Conservation (phyloP, 2,797 vertebrate genomes). For the Hemibagrus guttatus region DNA sequence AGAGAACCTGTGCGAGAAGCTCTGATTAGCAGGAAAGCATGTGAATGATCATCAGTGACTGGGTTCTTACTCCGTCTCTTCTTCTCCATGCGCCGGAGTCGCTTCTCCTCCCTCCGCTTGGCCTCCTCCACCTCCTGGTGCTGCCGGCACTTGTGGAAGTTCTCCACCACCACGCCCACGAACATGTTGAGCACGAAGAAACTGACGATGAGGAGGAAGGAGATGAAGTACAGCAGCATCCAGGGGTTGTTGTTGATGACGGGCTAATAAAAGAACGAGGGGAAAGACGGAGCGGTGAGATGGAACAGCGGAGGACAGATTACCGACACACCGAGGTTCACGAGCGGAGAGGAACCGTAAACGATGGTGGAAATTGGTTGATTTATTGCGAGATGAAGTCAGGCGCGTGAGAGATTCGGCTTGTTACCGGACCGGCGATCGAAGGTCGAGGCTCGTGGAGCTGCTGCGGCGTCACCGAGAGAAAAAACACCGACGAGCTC, state of each 20-base stretch:
- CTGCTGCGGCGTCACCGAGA: neutral
- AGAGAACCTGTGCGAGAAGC: neutral
- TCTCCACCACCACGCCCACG: constrained; percentile 89
- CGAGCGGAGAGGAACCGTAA: no score
- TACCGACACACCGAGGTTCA: neutral
- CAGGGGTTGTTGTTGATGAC: constrained; percentile 80
- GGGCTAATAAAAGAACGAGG: constrained; percentile 47
- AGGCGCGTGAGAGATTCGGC: constrained; percentile 7
- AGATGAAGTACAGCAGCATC: constrained; percentile 93
- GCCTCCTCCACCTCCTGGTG: constrained; percentile 84
- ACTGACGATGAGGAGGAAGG: constrained; percentile 90
- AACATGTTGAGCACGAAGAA: constrained; percentile 94
- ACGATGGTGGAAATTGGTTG: constrained; percentile 27
- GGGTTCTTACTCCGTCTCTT: constrained; percentile 80
- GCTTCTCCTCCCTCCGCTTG: constrained; percentile 79
- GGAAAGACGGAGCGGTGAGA: neutral
- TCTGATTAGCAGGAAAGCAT: neutral
- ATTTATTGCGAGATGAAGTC: constrained; percentile 36
- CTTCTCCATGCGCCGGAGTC: constrained; percentile 80
- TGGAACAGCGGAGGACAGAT: neutral
- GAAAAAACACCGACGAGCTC: neutral
- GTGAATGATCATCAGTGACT: neutral
- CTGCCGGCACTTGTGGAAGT: constrained; percentile 89
- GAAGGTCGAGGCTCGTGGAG: constrained; percentile 33
- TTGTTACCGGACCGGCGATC: constrained; percentile 25